Conservation (phyloP, 1,140 invertebrate species). For the Diabrotica undecimpunctata region DNA sequence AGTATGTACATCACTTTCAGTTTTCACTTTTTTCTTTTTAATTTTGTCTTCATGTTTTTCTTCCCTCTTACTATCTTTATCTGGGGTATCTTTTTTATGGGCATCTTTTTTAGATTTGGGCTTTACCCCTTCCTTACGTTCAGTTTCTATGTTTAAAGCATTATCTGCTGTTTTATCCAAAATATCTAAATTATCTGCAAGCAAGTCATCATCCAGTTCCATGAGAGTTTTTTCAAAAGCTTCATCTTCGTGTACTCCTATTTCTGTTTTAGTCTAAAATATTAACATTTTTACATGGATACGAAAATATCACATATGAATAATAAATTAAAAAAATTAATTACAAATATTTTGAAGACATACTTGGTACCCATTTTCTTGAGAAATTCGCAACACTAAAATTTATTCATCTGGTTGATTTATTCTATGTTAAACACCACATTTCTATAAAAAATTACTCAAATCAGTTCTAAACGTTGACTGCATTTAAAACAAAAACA, state of each 20-base stretch:
- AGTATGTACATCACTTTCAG: not conserved
- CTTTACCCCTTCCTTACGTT: constrained; percentile 2
- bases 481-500: too few species aligned
- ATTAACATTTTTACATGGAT: not conserved
- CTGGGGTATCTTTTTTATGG: not conserved
- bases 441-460: too few species aligned
- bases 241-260: constrained; percentile 61
- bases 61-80: not conserved
- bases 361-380: too few species aligned
- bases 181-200: constrained; percentile 36
- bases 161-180: constrained; percentile 42
- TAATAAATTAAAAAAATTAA: not conserved
- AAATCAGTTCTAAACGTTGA: too few species aligned
- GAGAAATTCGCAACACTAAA: too few species aligned
- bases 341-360: too few species aligned
- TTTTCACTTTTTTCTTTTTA: not conserved
- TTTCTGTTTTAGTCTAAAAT: constrained; percentile 41
- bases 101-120: not conserved
- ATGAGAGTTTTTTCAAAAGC: constrained; percentile 64
- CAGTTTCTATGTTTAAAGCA: constrained; percentile 27
- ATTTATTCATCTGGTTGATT: too few species aligned
- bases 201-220: constrained; percentile 55
- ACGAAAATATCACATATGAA: too few species aligned
- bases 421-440: too few species aligned
- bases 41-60: not conserved